A percentile compares a stretch with the other conserved stretches of the same genome.
phyloP scores from a whole-genome alignment of 2,888 invertebrate genomes.

The Anorthoa munda region DNA sequence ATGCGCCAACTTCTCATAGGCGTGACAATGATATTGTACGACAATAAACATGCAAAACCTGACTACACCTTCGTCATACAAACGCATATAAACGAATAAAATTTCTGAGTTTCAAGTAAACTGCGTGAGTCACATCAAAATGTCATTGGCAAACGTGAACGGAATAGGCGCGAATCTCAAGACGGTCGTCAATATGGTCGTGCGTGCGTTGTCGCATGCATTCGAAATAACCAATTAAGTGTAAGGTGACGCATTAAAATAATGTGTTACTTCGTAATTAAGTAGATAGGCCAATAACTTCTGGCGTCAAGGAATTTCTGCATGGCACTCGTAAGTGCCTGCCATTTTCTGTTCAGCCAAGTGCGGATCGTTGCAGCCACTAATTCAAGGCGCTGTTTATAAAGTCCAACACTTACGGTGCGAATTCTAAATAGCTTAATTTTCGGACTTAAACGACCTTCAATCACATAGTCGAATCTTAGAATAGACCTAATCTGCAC shows the following conservation, averaged over 20 bases:
- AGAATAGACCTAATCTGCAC: neutral
- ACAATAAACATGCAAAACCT: conserved; percentile 61
- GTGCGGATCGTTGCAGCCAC: neutral
- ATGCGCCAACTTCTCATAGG: conserved; percentile 31
- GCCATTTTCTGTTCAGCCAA: neutral
- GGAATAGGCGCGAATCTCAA: conserved; percentile 60
- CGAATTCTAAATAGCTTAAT: neutral
- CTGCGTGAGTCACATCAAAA: conserved; percentile 69
- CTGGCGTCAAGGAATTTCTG: conserved; percentile 1
- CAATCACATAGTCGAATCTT: neutral
- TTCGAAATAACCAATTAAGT: conserved; percentile 49
- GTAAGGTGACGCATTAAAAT: conserved; percentile 32
- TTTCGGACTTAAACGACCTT: neutral
- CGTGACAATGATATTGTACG: conserved; percentile 62
- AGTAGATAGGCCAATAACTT: conserved; percentile 1
- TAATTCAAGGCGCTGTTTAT: neutral
- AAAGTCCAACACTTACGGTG: neutral
- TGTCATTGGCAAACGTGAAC: conserved; percentile 68
- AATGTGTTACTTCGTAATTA: conserved; percentile 40
- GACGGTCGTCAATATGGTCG: conserved; percentile 36
- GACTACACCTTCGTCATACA: conserved; percentile 55
- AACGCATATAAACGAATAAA: conserved; percentile 49
- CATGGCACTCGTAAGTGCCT: conserved; percentile 24
- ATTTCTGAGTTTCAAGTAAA: conserved; percentile 73
- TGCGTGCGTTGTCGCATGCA: conserved; percentile 36